Evolutionary conservation across 2,797 vertebrate genomes (phyloP).

Genomic region (Sebastes kiyomatsui): DNA sequence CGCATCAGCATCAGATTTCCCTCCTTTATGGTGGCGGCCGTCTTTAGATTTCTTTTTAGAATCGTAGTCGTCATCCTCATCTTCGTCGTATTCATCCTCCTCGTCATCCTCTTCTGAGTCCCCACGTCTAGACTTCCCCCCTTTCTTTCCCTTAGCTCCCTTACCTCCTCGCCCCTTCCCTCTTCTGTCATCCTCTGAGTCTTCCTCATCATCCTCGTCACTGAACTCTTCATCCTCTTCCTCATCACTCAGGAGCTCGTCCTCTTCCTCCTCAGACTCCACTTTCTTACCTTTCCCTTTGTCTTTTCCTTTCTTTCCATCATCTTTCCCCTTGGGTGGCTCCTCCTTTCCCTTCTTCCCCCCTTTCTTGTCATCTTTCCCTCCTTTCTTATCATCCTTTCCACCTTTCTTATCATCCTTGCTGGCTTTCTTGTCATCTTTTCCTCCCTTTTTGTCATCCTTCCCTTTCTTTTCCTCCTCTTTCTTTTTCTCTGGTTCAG

Average conservation of each 20-base stretch:
- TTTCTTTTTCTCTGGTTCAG: constrained; percentile 75
- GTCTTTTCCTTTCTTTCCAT: constrained; percentile 77
- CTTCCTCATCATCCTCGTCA: constrained; percentile 79
- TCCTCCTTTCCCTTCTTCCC: constrained; percentile 73
- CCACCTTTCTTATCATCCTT: constrained; percentile 74
- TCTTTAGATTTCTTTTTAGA: constrained; percentile 80
- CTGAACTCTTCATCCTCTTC: constrained; percentile 81
- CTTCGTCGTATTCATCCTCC: constrained; percentile 75
- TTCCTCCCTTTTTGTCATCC: constrained; percentile 74
- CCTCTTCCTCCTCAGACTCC: constrained; percentile 86
- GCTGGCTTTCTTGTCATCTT: constrained; percentile 69
- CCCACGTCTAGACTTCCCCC: constrained; percentile 70
- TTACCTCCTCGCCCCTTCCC: constrained; percentile 63
- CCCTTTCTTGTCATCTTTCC: constrained; percentile 73
- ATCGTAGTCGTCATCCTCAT: constrained; percentile 72
- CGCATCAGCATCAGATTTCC: constrained; percentile 63
- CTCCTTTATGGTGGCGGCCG: constrained; percentile 72
- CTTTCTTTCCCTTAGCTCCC: constrained; percentile 79
- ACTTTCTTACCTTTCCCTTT: constrained; percentile 83
- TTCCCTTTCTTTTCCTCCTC: constrained; percentile 78
- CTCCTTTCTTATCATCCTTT: constrained; percentile 77
- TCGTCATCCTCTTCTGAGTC: constrained; percentile 80
- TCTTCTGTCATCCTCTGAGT: constrained; percentile 79
- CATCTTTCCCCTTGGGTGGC: constrained; percentile 73
- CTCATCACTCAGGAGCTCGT: constrained; percentile 81